Percentiles rank a stretch among this genome's conserved stretches.
Evolutionary conservation across 2,113 vertebrate genomes (phyloP).

Genomic region (Salvator merianae): DNA sequence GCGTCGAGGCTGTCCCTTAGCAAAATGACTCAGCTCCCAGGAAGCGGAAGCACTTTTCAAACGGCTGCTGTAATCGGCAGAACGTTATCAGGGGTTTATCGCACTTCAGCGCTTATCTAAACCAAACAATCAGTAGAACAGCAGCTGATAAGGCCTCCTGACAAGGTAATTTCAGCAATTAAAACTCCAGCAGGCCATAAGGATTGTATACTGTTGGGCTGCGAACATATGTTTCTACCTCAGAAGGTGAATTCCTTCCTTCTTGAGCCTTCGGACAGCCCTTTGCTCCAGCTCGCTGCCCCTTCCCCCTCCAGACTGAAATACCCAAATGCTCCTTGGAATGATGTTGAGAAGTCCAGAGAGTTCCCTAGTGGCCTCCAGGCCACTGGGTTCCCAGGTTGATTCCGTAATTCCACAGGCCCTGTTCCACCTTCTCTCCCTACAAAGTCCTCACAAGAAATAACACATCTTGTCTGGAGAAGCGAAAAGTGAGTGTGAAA

Average conservation of each 20-base stretch:
- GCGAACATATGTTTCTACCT: conserved; percentile 55
- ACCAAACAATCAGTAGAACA: conserved; percentile 78
- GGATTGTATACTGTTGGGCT: conserved; percentile 38
- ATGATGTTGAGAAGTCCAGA: too few relatives aligned
- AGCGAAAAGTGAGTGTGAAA: not conserved
- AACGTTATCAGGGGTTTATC: conserved; percentile 76
- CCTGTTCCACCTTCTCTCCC: not conserved
- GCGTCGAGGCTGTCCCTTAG: conserved; percentile 8
- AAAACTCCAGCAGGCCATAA: conserved; percentile 46
- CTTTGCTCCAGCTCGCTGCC: too few relatives aligned
- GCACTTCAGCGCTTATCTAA: conserved; percentile 74
- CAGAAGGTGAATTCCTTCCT: conserved; percentile 53
- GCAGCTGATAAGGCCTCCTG: conserved; percentile 74
- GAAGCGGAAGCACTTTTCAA: conserved; percentile 69
- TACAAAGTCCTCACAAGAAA: not conserved
- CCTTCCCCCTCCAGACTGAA: too few relatives aligned
- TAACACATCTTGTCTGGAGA: not conserved
- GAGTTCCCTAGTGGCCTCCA: not conserved
- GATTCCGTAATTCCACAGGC: conserved; percentile 23
- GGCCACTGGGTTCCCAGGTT: conserved; percentile 28
- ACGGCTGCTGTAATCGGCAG: conserved; percentile 65
- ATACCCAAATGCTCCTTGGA: too few relatives aligned
- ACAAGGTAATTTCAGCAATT: conserved; percentile 74
- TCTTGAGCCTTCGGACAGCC: conserved; percentile 12
- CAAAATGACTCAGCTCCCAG: conserved; percentile 32